phyloP scores from a whole-genome alignment of 2,888 invertebrate genomes.

The Pediacus dermestoides region DNA sequence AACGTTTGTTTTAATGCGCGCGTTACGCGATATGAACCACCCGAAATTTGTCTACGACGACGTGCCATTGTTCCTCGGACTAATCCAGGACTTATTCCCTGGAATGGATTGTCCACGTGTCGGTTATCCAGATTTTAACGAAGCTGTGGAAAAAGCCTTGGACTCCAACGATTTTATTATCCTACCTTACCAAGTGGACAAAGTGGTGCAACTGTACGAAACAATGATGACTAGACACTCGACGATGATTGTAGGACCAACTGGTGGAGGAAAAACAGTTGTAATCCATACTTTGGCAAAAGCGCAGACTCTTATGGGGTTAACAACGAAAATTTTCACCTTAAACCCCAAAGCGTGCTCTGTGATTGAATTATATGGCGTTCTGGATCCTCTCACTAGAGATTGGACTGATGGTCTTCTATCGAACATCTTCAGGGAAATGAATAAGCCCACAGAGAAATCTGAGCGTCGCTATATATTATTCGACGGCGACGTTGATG shows the following conservation, averaged over 20 bases:
- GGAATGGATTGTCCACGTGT: conserved; percentile 86
- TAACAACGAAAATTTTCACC: conserved; percentile 74
- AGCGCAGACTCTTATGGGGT: conserved; percentile 71
- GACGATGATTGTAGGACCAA: conserved; percentile 88
- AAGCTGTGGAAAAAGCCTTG: conserved; percentile 69
- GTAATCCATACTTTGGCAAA: conserved; percentile 75
- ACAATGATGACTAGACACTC: conserved; percentile 94
- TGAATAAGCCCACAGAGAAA: conserved; percentile 74
- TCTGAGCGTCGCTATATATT: conserved; percentile 71
- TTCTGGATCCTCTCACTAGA: conserved; percentile 77
- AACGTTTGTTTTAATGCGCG: conserved; percentile 85
- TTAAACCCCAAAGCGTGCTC: conserved; percentile 90
- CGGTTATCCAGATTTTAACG: conserved; percentile 82
- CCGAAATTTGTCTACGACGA: conserved; percentile 93
- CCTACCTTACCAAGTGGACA: conserved; percentile 63
- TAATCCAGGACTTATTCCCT: conserved; percentile 86
- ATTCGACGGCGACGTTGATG: conserved; percentile 93
- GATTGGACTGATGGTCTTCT: conserved; percentile 93
- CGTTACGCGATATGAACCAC: conserved; percentile 87
- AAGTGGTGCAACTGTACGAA: conserved; percentile 82
- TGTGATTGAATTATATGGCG: conserved; percentile 85
- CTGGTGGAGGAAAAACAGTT: conserved; percentile 88
- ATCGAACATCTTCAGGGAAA: conserved; percentile 86
- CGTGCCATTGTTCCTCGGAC: conserved; percentile 81
- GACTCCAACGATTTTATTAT: conserved; percentile 66